A percentile compares a stretch with the other conserved stretches of the same genome.
phyloP scores from a whole-genome alignment of 2,888 invertebrate species.

The Caradrina clavipalpis region DNA sequence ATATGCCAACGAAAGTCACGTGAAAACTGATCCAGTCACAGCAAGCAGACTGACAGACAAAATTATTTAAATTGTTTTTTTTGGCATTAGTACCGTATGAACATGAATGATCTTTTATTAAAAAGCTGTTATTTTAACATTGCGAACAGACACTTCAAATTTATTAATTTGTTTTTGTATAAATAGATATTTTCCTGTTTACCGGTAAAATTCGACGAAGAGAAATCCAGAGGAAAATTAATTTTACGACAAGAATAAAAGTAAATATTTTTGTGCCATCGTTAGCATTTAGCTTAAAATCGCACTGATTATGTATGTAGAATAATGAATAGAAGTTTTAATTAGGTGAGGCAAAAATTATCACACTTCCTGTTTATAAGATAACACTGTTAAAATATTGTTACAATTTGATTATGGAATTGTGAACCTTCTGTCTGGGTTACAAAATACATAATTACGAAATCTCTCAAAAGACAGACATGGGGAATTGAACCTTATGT shows the following conservation, averaged over 20 bases:
- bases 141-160: no score
- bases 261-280: conserved; percentile 4
- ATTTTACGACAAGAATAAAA: neutral
- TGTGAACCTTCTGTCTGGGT: conserved; percentile 6
- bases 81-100: no score
- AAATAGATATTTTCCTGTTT: conserved; percentile 1
- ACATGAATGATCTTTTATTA: no score
- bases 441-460: neutral
- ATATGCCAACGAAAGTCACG: no score
- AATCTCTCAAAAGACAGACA: neutral
- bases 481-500: neutral
- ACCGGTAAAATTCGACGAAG: neutral
- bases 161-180: no score
- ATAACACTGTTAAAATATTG: conserved; percentile 35
- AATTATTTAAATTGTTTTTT: no score
- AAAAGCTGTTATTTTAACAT: no score
- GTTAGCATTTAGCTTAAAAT: conserved; percentile 3
- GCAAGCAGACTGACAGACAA: no score
- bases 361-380: conserved; percentile 48
- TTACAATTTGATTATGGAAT: conserved; percentile 22
- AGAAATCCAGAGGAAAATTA: conserved; percentile 4
- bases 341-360: conserved; percentile 26
- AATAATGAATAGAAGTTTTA: conserved; percentile 6
- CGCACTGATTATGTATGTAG: conserved; percentile 11
- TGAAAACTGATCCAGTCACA: no score